Percentiles rank a stretch among this genome's conserved stretches.
Conservation (phyloP, 2,888 invertebrate genomes). For the Eupithecia subumbrata region DNA sequence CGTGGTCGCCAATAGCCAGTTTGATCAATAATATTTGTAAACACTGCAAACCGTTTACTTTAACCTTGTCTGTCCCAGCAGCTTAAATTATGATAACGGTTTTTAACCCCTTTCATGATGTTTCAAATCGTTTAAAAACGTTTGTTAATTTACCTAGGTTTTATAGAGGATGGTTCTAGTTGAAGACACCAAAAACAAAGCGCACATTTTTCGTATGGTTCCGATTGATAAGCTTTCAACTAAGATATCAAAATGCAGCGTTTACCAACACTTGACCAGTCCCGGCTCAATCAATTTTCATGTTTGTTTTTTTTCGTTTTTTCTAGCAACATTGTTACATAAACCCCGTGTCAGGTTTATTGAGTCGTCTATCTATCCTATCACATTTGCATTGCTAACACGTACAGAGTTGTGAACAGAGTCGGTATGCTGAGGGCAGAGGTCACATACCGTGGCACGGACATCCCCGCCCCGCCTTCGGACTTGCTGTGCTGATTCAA, state of each 20-base stretch:
- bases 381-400: conserved; percentile 3
- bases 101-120: background rate
- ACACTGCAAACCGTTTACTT: conserved; percentile 3
- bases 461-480: conserved; percentile 74
- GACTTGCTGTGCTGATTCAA: conserved; percentile 45
- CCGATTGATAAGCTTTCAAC: background rate
- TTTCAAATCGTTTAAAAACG: background rate
- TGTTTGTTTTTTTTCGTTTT: background rate
- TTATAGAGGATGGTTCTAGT: background rate
- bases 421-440: conserved; percentile 62
- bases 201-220: background rate
- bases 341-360: background rate
- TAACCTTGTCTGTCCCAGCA: background rate
- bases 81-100: background rate
- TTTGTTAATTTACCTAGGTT: background rate
- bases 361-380: background rate
- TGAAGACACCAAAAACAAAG: background rate
- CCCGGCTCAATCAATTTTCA: background rate
- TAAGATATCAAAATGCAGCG: background rate
- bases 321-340: background rate
- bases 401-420: conserved; percentile 14
- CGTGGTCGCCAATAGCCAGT: conserved; percentile 37
- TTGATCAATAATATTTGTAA: conserved; percentile 39
- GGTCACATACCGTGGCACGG: conserved; percentile 78
- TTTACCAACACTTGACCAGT: background rate